Percentiles rank a stretch among this genome's conserved stretches.
Conservation (phyloP, 2,113 vertebrate genomes). For the Apodemus sylvaticus region DNA sequence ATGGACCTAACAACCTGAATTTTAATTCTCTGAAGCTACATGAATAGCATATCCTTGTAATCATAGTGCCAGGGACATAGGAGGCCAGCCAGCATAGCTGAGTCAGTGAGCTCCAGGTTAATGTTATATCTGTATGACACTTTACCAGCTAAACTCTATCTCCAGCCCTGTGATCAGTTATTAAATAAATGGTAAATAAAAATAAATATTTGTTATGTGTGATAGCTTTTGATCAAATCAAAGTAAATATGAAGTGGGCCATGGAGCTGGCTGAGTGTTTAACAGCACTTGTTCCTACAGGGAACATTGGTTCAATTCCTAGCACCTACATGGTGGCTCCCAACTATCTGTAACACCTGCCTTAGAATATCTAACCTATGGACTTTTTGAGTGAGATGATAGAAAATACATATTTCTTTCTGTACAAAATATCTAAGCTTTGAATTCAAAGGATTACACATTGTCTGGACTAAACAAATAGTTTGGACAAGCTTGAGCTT, state of each 20-base stretch:
- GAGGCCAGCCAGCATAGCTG: too few relatives aligned
- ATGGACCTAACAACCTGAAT: too few relatives aligned
- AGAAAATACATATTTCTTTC: conserved; percentile 56
- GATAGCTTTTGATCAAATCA: background rate
- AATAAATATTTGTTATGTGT: background rate
- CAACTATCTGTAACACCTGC: background rate
- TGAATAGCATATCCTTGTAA: too few relatives aligned
- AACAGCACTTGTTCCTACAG: background rate
- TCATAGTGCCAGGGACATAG: too few relatives aligned
- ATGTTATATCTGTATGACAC: background rate
- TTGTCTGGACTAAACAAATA: conserved; percentile 63
- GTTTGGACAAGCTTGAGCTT: background rate
- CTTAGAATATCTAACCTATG: background rate
- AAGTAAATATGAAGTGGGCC: too few relatives aligned
- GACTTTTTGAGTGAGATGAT: conserved; percentile 58
- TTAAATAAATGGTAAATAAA: background rate
- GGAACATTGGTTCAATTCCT: background rate
- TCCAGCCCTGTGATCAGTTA: background rate
- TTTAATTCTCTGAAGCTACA: too few relatives aligned
- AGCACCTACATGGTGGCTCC: background rate
- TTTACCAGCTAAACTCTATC: too few relatives aligned
- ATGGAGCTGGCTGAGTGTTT: background rate
- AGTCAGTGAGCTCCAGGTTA: too few relatives aligned
- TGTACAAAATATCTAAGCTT: conserved; percentile 52
- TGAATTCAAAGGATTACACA: conserved; percentile 70